Base-by-base conservation (phyloP, 2,797 vertebrate species). In the Fratercula arctica region DNA sequence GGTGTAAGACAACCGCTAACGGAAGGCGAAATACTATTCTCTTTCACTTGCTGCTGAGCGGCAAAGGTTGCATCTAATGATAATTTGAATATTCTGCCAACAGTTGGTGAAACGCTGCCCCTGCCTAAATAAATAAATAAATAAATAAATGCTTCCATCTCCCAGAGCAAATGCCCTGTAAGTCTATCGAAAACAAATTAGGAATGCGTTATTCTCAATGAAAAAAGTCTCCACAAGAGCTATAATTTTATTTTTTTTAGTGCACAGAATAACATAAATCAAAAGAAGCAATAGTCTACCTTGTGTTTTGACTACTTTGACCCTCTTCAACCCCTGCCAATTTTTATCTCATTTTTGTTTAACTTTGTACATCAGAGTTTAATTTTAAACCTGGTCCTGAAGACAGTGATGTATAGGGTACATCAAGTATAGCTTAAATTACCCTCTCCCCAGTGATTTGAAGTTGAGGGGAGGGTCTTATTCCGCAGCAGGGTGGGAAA, bases 321-420 rank as follows among this genome's bases (percentile, higher is more conserved):
- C 98, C 98, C 98, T 98, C 97, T 95, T 98, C 99, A 99, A 99
- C 99, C 99, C 98, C 99, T 99, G 99, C 98, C 99, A 99, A 99
- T 99, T 99, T 99, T 99, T 98, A 98, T 99, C 99, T 99, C 98
- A 98, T 99, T 99, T 99, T 98, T 98, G 98, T 99, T 99, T 98
- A 99, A 99, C 98, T 99, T 99, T 99, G 98, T 99, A 99, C 99
- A 99, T 99, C 98, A 99, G 98, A 99, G 99, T 99, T 99, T 99
- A 99, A 99, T 99, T 99, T 99, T 99, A 99, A 99, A 98, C 98
- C 98, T 96, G 97, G 98, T 98, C 93, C 96, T 95, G 98, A 91
- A 98, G 99, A 99, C 99, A 99, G 98, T 99, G 99, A 99, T 99
- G 98, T 99, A 99, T 99, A 98, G 99, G 98, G 98, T 99, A 98